Conservation (phyloP, 2,113 vertebrate species). For the Lophura nycthemera region DNA sequence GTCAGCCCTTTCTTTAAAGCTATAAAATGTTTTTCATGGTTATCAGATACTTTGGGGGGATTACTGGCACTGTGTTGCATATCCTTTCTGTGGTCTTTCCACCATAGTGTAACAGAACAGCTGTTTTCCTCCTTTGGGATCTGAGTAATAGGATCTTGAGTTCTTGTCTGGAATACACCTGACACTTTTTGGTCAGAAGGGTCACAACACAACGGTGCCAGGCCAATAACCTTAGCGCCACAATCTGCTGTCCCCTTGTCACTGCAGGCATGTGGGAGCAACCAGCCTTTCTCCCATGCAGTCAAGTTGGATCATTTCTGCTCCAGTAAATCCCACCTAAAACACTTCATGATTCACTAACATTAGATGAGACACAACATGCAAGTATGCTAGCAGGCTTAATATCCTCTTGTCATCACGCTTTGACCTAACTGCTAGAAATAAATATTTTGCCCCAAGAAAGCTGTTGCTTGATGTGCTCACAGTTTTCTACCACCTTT, state of each 20-base stretch:
- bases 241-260: background rate
- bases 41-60: background rate
- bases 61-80: background rate
- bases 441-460: background rate
- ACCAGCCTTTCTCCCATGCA: background rate
- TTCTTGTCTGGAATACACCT: background rate
- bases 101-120: background rate
- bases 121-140: background rate
- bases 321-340: conserved; percentile 15
- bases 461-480: background rate
- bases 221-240: background rate
- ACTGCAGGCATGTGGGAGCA: background rate
- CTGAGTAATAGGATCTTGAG: background rate
- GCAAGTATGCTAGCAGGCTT: background rate
- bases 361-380: background rate
- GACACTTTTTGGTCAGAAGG: background rate
- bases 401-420: background rate
- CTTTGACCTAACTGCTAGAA: background rate
- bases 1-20: background rate
- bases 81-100: background rate
- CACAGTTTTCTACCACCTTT: background rate
- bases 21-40: background rate
- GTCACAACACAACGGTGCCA: background rate
- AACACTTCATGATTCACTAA: background rate
- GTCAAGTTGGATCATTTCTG: background rate